Conservation (phyloP, 2,888 invertebrate species). For the Galeruca laticollis region DNA sequence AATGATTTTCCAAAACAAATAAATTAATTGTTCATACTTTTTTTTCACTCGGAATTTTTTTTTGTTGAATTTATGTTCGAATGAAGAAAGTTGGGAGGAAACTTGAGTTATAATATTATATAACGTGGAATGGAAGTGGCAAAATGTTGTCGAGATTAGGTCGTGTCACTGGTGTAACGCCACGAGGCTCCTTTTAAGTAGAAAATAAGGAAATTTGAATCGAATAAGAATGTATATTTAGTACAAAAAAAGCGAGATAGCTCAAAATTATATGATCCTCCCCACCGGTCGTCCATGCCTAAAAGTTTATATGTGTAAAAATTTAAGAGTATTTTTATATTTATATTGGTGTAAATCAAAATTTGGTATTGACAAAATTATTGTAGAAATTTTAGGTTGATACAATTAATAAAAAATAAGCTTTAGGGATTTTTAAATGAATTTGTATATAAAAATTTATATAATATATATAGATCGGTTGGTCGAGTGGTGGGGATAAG, state of each 20-base stretch:
- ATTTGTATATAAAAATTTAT: conserved; percentile 79
- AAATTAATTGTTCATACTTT: background rate
- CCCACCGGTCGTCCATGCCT: conserved; percentile 55
- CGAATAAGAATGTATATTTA: conserved; percentile 68
- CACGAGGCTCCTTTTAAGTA: conserved; percentile 62
- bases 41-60: background rate
- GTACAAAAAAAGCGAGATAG: conserved; percentile 67
- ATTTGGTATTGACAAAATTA: conserved; percentile 68
- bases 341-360: conserved; percentile 70
- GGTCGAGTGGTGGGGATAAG: conserved; percentile 64
- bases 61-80: background rate
- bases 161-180: conserved; percentile 66
- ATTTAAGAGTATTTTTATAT: conserved; percentile 69
- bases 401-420: conserved; percentile 71
- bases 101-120: conserved; percentile 53
- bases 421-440: conserved; percentile 78
- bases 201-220: conserved; percentile 68
- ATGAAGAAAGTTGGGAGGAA: conserved; percentile 38
- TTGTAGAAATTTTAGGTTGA: conserved; percentile 68
- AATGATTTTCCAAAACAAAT: too few relatives aligned
- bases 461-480: conserved; percentile 72
- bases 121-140: conserved; percentile 59
- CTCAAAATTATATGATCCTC: conserved; percentile 66
- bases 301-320: conserved; percentile 68
- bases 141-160: conserved; percentile 63